phyloP scores from a whole-genome alignment of 2,797 vertebrate genomes.

The Mormyrops boulengeri region DNA sequence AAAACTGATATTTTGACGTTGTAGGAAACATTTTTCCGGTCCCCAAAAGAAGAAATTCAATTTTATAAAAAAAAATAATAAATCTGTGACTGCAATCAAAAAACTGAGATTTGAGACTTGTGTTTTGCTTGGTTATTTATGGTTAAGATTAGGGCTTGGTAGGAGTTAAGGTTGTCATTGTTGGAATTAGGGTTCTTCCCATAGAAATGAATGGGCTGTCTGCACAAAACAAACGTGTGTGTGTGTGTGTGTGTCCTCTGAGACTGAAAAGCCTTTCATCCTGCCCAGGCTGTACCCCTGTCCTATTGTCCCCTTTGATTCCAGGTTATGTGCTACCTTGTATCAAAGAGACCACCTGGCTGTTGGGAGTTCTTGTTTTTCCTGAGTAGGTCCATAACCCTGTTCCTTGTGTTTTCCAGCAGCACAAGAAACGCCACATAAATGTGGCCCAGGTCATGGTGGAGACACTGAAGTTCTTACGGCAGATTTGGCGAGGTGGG shows the following conservation, averaged over 20 bases:
- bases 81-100: no score
- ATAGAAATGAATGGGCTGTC: not conserved
- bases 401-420: constrained; percentile 16
- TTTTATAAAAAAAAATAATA: not conserved
- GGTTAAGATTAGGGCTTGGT: no score
- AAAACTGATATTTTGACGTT: not conserved
- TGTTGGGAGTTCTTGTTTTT: no score
- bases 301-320: not conserved
- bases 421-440: constrained; percentile 73
- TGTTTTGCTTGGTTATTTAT: no score
- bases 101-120: no score
- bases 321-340: not conserved
- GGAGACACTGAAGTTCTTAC: constrained; percentile 72
- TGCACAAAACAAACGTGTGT: no score
- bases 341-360: not conserved
- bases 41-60: not conserved
- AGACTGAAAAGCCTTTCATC: not conserved
- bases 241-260: not conserved
- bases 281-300: not conserved
- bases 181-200: not conserved
- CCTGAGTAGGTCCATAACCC: not conserved
- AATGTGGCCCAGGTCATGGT: constrained; percentile 69
- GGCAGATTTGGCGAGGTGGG: constrained; percentile 72
- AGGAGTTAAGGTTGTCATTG: not conserved
- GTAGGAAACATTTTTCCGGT: not conserved